These are phyloP conservation scores for Acrossocheilus wenchowensis DNA, from an alignment of 2,797 vertebrate genomes.

Conservation along the genomic window DNA sequence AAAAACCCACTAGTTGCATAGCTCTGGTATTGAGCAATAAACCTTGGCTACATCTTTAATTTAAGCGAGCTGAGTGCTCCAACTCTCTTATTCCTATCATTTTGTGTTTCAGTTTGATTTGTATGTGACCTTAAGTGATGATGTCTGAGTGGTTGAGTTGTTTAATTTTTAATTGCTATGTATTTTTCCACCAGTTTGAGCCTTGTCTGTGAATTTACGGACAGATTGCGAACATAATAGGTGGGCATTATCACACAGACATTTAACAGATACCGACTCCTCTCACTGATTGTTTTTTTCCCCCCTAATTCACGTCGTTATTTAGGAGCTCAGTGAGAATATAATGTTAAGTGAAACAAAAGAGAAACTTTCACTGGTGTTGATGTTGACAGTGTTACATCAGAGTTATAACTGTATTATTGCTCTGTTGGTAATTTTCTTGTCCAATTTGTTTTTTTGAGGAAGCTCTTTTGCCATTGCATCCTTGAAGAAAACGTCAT, in stretches of 20 bases:
- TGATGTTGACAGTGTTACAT: not conserved
- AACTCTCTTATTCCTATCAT: not conserved
- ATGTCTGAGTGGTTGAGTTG: not conserved
- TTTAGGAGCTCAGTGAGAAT: not conserved
- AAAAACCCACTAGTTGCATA: not conserved
- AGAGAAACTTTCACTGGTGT: not conserved
- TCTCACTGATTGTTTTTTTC: not conserved
- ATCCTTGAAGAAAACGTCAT: not conserved
- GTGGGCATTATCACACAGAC: not conserved
- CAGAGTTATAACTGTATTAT: not conserved
- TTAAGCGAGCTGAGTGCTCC: not conserved
- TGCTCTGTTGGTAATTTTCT: not conserved
- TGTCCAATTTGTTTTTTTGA: not conserved
- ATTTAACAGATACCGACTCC: not conserved
- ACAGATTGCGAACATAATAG: not conserved
- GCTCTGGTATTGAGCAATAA: not conserved
- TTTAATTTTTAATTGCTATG: not conserved
- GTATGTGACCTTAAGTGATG: not conserved
- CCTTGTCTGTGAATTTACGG: not conserved
- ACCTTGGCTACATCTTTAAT: slow-evolving; percentile 6
- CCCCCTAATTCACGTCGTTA: not conserved
- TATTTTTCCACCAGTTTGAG: not conserved
- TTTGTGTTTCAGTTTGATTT: not conserved
- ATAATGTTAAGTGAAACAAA: not conserved
- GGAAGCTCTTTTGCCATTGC: not conserved